phyloP scores from a whole-genome alignment of 2,888 invertebrate species.

The Hirtodrosophila confusa region DNA sequence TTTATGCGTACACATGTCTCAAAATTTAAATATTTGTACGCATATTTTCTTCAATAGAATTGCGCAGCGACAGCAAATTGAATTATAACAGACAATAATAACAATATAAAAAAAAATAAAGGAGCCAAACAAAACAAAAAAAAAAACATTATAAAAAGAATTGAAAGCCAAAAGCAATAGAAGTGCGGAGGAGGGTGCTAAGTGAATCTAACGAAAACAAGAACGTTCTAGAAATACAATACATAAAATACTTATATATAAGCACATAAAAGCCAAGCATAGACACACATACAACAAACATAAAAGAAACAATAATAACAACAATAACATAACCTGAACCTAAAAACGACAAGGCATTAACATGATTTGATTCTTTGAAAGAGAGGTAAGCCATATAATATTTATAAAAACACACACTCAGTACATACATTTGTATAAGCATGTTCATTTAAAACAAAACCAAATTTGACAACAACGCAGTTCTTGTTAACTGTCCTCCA shows the following conservation, averaged over 20 bases:
- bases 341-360: slow-evolving; percentile 47
- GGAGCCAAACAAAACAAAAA: slow-evolving; percentile 3
- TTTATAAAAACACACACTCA: not conserved
- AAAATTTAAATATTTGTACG: slow-evolving; percentile 58
- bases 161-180: slow-evolving; percentile 46
- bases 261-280: slow-evolving; percentile 33
- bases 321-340: slow-evolving; percentile 56
- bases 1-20: slow-evolving; percentile 28
- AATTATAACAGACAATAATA: slow-evolving; percentile 60
- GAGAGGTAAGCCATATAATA: slow-evolving; percentile 53
- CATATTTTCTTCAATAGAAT: slow-evolving; percentile 42
- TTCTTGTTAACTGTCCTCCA: too few species aligned
- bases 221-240: slow-evolving; percentile 37
- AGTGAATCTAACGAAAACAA: slow-evolving; percentile 27
- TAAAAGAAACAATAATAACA: slow-evolving; percentile 20
- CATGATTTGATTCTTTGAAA: slow-evolving; percentile 69
- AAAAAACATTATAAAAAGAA: slow-evolving; percentile 23
- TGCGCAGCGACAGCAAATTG: slow-evolving; percentile 41
- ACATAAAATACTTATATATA: slow-evolving; percentile 46
- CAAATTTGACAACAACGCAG: too few species aligned
- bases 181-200: slow-evolving; percentile 15
- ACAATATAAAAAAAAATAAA: slow-evolving; percentile 34
- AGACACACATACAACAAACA: slow-evolving; percentile 31
- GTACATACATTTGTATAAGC: too few species aligned
- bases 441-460: not conserved